A percentile compares a stretch with the other conserved stretches of the same genome.
These are phyloP conservation scores for Petrolisthes cinctipes DNA, from an alignment of 2,888 invertebrate genomes.

Conservation along the genomic window DNA sequence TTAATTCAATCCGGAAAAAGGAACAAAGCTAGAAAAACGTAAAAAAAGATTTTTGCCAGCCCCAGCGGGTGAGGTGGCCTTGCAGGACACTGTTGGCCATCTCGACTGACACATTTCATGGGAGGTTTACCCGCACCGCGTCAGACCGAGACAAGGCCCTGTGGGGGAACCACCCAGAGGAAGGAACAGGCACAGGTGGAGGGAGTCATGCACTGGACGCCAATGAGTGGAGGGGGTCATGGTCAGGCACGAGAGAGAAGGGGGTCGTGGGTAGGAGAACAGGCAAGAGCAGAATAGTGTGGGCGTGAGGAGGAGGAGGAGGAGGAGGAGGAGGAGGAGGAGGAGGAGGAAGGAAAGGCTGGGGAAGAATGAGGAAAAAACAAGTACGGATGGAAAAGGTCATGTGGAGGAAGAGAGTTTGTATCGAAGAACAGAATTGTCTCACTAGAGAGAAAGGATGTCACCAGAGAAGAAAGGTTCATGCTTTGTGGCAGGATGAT, in stretches of 20 bases:
- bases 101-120: slow-evolving; percentile 41
- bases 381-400: not conserved
- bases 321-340: not conserved
- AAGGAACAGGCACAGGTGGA: not conserved
- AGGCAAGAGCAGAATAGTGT: not conserved
- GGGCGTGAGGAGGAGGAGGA: not conserved
- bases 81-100: slow-evolving; percentile 37
- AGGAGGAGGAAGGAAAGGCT: not conserved
- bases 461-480: no score
- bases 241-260: not conserved
- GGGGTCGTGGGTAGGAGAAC: not conserved
- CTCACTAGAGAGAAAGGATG: no score
- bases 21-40: slow-evolving; percentile 9
- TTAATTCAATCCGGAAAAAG: slow-evolving; percentile 38
- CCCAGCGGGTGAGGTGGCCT: slow-evolving; percentile 7
- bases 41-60: slow-evolving; percentile 7
- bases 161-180: slow-evolving; percentile 9
- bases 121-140: slow-evolving; percentile 30
- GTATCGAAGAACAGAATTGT: no score
- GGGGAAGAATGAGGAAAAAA: not conserved
- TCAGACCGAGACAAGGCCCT: slow-evolving; percentile 16
- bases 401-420: no score
- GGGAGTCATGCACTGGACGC: not conserved
- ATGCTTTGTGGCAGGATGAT: no score
- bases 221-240: not conserved